A percentile compares a stretch with the other conserved stretches of the same genome.
Conservation (phyloP, 2,888 invertebrate species). For the Pachliopta kotzebuea region DNA sequence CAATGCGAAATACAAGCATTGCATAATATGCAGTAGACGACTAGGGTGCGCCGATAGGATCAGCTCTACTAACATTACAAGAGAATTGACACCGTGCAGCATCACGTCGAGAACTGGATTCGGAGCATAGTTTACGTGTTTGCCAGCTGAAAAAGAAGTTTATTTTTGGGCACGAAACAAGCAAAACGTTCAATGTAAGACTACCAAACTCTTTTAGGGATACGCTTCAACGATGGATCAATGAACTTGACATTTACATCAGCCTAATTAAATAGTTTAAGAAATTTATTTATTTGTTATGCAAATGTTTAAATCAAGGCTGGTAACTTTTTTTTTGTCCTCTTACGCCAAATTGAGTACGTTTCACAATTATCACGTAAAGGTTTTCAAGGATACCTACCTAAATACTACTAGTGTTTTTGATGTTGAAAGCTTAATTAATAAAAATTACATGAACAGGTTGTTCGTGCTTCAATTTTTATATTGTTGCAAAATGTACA, state of each 20-base stretch:
- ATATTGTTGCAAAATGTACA: no score
- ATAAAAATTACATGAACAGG: neutral
- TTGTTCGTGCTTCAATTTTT: no score
- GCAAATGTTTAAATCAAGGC: slow-evolving; percentile 1
- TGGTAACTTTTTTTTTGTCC: neutral
- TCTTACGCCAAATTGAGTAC: slow-evolving; percentile 9
- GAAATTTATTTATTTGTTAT: neutral
- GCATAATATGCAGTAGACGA: slow-evolving; percentile 81
- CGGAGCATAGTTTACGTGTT: slow-evolving; percentile 58
- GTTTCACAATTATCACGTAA: slow-evolving; percentile 14
- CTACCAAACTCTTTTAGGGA: neutral
- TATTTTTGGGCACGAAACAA: neutral
- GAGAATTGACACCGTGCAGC: slow-evolving; percentile 84
- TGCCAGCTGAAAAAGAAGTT: slow-evolving; percentile 47
- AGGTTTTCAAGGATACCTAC: slow-evolving; percentile 13
- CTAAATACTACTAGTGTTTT: slow-evolving; percentile 3
- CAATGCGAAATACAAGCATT: slow-evolving; percentile 85
- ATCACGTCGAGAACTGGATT: slow-evolving; percentile 67
- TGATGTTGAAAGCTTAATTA: slow-evolving; percentile 15
- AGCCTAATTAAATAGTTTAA: neutral
- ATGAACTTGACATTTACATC: neutral
- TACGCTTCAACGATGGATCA: neutral
- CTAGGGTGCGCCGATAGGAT: slow-evolving; percentile 87
- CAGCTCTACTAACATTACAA: slow-evolving; percentile 87
- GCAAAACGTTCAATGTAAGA: neutral